Evolutionary conservation across 2,113 vertebrate genomes (phyloP).

Genomic region (Dermatemys mawii): DNA sequence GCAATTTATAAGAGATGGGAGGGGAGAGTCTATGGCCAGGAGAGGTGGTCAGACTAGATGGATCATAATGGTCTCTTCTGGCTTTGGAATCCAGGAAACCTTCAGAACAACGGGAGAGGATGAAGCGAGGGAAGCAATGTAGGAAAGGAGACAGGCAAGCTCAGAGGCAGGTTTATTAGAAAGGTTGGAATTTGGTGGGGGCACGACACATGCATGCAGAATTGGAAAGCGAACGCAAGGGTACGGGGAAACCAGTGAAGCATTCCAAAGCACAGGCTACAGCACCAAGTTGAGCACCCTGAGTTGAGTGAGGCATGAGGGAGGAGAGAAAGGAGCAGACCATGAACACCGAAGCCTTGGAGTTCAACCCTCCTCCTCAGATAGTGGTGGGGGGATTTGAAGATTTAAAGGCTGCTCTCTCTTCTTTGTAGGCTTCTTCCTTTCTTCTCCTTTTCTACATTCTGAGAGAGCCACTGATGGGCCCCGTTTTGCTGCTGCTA

Average conservation of each 20-base stretch:
- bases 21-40: neutral
- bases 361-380: neutral
- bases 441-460: neutral
- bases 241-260: conserved; percentile 39
- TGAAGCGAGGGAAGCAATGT: conserved; percentile 46
- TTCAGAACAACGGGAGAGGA: conserved; percentile 56
- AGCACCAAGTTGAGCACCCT: conserved; percentile 56
- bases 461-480: neutral
- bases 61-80: conserved; percentile 23
- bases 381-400: neutral
- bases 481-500: neutral
- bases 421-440: neutral
- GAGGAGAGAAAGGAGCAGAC: conserved; percentile 48
- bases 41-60: neutral
- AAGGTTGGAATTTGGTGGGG: conserved; percentile 62
- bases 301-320: conserved; percentile 54
- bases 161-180: conserved; percentile 27
- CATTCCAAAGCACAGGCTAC: conserved; percentile 64
- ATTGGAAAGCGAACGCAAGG: conserved; percentile 55
- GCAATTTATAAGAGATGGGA: neutral
- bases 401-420: neutral
- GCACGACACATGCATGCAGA: conserved; percentile 62
- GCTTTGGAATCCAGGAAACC: neutral
- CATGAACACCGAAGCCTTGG: neutral
- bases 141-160: conserved; percentile 58